Percentiles rank a stretch among this genome's conserved stretches.
phyloP scores from a whole-genome alignment of 2,888 invertebrate species.

The Drosophila neutralis region DNA sequence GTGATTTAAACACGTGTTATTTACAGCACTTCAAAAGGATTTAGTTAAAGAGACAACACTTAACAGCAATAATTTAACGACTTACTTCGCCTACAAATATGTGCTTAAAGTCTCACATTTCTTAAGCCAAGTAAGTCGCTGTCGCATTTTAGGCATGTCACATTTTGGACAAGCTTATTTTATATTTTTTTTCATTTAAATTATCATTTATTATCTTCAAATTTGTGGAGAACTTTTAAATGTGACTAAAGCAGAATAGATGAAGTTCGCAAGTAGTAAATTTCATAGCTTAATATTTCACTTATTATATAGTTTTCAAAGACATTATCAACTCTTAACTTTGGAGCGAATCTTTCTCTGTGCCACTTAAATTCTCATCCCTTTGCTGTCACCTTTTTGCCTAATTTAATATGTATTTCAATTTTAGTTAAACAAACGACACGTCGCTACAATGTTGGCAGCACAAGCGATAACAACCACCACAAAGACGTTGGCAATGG shows the following conservation, averaged over 20 bases:
- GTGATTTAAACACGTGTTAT: neutral
- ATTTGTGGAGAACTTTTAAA: neutral
- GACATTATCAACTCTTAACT: neutral
- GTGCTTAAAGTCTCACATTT: neutral
- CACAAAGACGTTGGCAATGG: conserved; percentile 21
- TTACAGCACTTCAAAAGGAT: neutral
- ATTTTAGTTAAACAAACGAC: conserved; percentile 67
- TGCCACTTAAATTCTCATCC: conserved; percentile 8
- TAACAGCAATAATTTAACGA: neutral
- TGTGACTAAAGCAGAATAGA: neutral
- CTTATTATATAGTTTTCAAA: neutral
- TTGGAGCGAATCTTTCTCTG: neutral
- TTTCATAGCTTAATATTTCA: neutral
- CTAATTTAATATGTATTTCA: conserved; percentile 73
- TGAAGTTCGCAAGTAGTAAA: neutral
- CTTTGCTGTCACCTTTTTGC: conserved; percentile 34
- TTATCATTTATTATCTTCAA: neutral
- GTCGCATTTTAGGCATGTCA: neutral
- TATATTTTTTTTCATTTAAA: neutral
- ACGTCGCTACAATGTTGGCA: conserved; percentile 31
- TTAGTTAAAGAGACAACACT: neutral
- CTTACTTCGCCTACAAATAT: neutral
- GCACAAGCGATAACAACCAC: conserved; percentile 20
- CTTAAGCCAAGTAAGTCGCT: neutral
- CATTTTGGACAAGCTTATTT: neutral